Evolutionary conservation across 2,888 invertebrate species (phyloP).

Genomic region (Melolontha melolontha): DNA sequence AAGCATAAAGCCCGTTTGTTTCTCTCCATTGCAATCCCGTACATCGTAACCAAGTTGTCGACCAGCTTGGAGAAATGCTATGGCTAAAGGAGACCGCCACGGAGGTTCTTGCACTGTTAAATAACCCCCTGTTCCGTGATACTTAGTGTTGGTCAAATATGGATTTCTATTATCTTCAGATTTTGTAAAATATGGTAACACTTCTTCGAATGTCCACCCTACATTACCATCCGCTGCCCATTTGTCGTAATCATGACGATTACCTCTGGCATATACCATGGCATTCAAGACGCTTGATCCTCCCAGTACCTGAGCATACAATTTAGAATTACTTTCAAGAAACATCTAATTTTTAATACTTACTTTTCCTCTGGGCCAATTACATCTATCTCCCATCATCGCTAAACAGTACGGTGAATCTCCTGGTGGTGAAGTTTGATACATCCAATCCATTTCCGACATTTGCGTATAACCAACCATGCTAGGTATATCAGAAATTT

Average conservation of each 20-base stretch:
- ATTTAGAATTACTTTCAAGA: neutral
- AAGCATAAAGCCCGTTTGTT: constrained; percentile 88
- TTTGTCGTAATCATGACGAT: constrained; percentile 85
- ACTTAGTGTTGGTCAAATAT: constrained; percentile 79
- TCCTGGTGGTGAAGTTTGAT: constrained; percentile 84
- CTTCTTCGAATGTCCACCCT: constrained; percentile 88
- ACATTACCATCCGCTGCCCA: constrained; percentile 87
- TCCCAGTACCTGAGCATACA: constrained; percentile 71
- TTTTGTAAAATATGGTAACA: constrained; percentile 87
- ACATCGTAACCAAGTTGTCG: constrained; percentile 80
- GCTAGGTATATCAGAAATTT: constrained; percentile 89
- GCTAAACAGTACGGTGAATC: constrained; percentile 87
- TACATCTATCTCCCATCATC: constrained; percentile 88
- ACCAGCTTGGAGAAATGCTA: constrained; percentile 87
- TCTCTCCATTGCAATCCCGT: constrained; percentile 84
- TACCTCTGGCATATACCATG: constrained; percentile 93
- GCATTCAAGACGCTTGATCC: constrained; percentile 90
- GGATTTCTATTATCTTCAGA: constrained; percentile 91
- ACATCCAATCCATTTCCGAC: constrained; percentile 92
- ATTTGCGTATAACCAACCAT: constrained; percentile 87
- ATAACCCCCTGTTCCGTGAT: constrained; percentile 83
- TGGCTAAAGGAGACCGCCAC: constrained; percentile 83
- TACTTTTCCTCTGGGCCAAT: constrained; percentile 92
- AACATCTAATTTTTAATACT: constrained; percentile 47
- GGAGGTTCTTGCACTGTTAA: constrained; percentile 87